Percentiles rank a stretch among this genome's conserved stretches.
Conservation (phyloP, 2,113 vertebrate genomes). For the Tragelaphus scriptus region DNA sequence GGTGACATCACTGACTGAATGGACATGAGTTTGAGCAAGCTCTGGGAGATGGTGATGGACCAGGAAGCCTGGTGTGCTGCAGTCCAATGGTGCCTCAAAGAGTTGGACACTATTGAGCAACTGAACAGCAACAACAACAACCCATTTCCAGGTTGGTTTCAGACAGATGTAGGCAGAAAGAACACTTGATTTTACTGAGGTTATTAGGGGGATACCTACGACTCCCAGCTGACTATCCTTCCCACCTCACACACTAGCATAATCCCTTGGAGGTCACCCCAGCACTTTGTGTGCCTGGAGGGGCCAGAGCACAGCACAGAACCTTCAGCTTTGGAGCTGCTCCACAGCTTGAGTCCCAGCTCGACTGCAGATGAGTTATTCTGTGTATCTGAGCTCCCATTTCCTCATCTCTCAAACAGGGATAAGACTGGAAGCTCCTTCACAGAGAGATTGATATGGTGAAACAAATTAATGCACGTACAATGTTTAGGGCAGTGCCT, state of each 20-base stretch:
- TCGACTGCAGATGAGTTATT: not conserved
- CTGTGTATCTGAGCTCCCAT: not conserved
- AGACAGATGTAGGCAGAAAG: not conserved
- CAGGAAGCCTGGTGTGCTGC: not conserved
- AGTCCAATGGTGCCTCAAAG: not conserved
- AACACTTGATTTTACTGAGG: not conserved
- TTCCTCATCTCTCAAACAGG: not conserved
- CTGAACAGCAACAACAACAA: not conserved
- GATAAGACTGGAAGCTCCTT: not conserved
- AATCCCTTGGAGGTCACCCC: not conserved
- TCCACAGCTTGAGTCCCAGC: not conserved
- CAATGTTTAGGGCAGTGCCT: not conserved
- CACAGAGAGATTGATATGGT: not conserved
- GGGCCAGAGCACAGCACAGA: not conserved
- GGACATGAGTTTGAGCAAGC: not conserved
- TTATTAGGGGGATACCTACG: too few species aligned
- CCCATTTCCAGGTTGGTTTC: not conserved
- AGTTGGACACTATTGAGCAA: not conserved
- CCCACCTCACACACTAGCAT: not conserved
- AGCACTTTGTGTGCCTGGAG: not conserved
- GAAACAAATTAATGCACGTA: not conserved
- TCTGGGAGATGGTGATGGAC: not conserved
- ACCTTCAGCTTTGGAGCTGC: not conserved
- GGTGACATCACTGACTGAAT: not conserved
- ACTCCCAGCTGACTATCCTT: not conserved